A percentile compares a stretch with the other conserved stretches of the same genome.
These are phyloP conservation scores for Etheostoma spectabile DNA, from an alignment of 2,113 vertebrate species.

Conservation along the genomic window DNA sequence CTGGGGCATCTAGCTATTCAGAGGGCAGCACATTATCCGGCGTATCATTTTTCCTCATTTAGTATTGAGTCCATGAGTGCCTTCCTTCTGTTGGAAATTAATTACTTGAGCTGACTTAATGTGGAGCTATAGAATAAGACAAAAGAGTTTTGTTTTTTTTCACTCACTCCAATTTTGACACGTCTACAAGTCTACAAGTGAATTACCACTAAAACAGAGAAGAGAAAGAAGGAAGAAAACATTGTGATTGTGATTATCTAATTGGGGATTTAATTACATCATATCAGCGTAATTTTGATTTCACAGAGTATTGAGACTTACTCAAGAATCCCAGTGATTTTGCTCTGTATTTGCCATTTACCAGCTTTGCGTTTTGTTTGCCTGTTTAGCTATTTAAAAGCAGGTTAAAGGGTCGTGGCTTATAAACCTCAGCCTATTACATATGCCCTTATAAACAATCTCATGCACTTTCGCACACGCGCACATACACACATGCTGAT, in stretches of 20 bases:
- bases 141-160: conserved; percentile 69
- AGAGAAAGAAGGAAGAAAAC: conserved; percentile 50
- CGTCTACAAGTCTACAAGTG: conserved; percentile 57
- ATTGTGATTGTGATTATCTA: conserved; percentile 58
- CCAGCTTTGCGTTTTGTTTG: background rate
- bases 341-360: conserved; percentile 18
- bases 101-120: conserved; percentile 73
- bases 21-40: conserved; percentile 39
- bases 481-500: conserved; percentile 17
- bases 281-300: conserved; percentile 33
- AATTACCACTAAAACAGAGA: conserved; percentile 47
- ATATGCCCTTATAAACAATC: conserved; percentile 40
- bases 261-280: conserved; percentile 53
- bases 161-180: conserved; percentile 61
- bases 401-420: conserved; percentile 52
- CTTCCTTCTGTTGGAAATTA: conserved; percentile 68
- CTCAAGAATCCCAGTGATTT: conserved; percentile 47
- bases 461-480: background rate
- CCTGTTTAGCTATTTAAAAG: conserved; percentile 54
- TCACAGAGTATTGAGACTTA: conserved; percentile 58
- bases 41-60: conserved; percentile 72
- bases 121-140: conserved; percentile 68
- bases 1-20: conserved; percentile 45
- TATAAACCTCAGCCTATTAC: conserved; percentile 61
- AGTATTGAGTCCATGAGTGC: conserved; percentile 60